These are phyloP conservation scores for Lontra canadensis DNA, from an alignment of 2,113 vertebrate genomes.

Conservation along the genomic window DNA sequence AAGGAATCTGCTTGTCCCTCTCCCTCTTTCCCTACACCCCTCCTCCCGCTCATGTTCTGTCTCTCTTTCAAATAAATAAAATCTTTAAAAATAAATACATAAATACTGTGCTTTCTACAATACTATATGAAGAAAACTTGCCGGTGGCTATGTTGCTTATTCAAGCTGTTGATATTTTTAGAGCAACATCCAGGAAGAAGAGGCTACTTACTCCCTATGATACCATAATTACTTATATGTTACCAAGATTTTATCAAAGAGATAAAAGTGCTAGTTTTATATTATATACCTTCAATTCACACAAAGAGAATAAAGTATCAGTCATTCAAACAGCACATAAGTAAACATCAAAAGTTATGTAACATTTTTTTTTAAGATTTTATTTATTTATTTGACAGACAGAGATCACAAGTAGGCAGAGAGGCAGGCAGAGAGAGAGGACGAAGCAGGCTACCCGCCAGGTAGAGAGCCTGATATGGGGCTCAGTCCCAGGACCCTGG, in stretches of 20 bases:
- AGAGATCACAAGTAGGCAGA: background rate
- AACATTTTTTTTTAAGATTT: too few species aligned
- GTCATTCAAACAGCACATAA: background rate
- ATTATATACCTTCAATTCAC: background rate
- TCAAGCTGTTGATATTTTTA: background rate
- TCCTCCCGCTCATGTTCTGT: fast-evolving
- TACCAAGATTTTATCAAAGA: background rate
- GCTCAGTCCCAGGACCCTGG: too few species aligned
- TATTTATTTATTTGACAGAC: background rate
- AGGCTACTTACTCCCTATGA: background rate
- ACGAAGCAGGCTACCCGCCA: too few species aligned
- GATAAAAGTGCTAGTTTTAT: background rate
- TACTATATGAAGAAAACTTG: background rate
- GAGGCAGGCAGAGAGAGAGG: too few species aligned
- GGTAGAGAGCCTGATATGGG: too few species aligned
- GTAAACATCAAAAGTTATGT: background rate
- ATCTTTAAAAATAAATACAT: background rate
- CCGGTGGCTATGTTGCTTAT: background rate
- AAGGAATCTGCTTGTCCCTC: background rate
- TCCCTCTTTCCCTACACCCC: background rate
- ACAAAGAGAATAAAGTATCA: background rate
- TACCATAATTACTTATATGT: background rate
- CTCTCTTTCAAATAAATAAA: background rate
- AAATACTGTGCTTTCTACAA: background rate
- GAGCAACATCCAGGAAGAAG: background rate